These are phyloP conservation scores for Orussus abietinus DNA, from an alignment of 1,140 invertebrate species.

Conservation along the genomic window DNA sequence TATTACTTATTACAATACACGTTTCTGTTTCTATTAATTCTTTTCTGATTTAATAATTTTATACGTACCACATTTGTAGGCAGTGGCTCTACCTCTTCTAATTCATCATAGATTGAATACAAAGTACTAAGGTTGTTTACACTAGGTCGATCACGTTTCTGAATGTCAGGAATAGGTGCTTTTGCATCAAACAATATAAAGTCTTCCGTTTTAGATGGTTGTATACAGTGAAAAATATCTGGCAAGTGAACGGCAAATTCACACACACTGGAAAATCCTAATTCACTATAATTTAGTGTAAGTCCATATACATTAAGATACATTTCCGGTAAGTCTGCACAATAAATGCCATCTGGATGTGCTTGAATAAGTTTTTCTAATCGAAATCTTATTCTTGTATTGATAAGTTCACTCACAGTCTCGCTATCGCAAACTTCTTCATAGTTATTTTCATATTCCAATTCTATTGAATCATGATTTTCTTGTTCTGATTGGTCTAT, in stretches of 20 bases:
- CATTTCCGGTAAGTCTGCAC: constrained; percentile 33
- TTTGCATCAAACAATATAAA: constrained; percentile 33
- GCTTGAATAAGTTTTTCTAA: constrained; percentile 37
- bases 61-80: constrained; percentile 29
- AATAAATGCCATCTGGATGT: constrained; percentile 42
- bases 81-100: constrained; percentile 22
- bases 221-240: constrained; percentile 35
- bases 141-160: too few species aligned
- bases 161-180: constrained; percentile 6
- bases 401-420: constrained; percentile 15
- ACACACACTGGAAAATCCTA: constrained; percentile 38
- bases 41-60: constrained; percentile 3
- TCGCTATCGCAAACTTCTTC: background rate
- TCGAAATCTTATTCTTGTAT: constrained; percentile 25
- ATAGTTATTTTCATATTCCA: background rate
- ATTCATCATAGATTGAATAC: constrained; percentile 16
- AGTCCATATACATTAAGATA: constrained; percentile 36
- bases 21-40: constrained; percentile 1
- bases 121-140: too few species aligned
- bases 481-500: too few species aligned
- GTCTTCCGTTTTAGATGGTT: constrained; percentile 21
- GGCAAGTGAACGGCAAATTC: constrained; percentile 36
- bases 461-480: too few species aligned
- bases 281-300: constrained; percentile 32
- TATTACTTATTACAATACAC: constrained; percentile 8